Base-by-base conservation (phyloP, 2,888 invertebrate species). In the Clostera curtula region DNA sequence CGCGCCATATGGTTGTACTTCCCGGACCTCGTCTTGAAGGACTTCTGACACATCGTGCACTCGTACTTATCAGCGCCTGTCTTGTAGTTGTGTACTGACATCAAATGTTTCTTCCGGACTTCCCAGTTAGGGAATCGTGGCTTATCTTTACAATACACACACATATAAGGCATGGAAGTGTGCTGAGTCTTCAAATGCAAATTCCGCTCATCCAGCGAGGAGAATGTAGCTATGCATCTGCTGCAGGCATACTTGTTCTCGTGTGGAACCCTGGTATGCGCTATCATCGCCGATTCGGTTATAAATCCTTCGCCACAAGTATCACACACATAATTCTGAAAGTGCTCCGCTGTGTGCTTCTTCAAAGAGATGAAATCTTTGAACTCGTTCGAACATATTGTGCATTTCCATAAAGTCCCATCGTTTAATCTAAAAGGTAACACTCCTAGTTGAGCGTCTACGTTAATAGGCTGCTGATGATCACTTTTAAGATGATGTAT, bases 251-350 rank as follows among this genome's bases (percentile, higher is more conserved):
- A 83, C 34, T 73, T 82, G 14, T 82, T 77, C 36, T 77, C 80
- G 26, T 82, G 82, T 0, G 82, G 82, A 44, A 79, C 62, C 44
- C 75, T 83, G 0, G 73, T 74, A 29, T 83, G 83, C 3, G 79
- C 74, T 21, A 77, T 61, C 71, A 83, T 76, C 1, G 76, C 75
- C 0, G 75, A 75, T 41, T 80, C 79, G 0, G 83, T 83, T 4
- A 83, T 77, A 31, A 82, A 82, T 1, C 83, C 83, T 42, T 79
- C 79, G 0, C 83, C 83, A 26, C 83, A 83, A 1, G 77, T 72
- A 36, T 82, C 80, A 33, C 83, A 83, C 5, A 83, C 83, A 31
- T 79, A 82, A 31, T 83, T 83, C 36, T 80, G 76, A 24, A 76
- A 83, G 43, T 83, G 83, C 35, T 70, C 70, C 0, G 71, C 56